phyloP scores from a whole-genome alignment of 2,888 invertebrate species.

The Anthophora plumipes region DNA sequence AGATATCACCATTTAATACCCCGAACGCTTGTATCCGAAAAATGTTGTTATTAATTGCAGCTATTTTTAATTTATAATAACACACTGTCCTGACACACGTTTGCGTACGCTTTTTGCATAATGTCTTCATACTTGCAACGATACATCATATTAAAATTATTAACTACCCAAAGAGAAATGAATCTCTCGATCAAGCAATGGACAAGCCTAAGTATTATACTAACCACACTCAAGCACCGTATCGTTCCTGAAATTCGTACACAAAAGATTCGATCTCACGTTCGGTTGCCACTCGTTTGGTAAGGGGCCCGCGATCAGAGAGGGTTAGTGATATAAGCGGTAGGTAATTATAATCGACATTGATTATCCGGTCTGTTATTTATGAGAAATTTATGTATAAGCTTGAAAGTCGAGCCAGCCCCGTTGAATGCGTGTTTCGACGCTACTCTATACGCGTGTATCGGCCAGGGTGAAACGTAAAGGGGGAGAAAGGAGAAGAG shows the following conservation, averaged over 20 bases:
- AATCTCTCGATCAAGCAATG: neutral
- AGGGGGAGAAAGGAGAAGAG: constrained; percentile 19
- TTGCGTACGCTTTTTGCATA: neutral
- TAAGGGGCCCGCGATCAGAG: constrained; percentile 21
- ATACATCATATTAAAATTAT: neutral
- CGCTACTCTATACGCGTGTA: constrained; percentile 47
- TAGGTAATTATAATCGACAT: constrained; percentile 76
- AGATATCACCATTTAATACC: too few species aligned
- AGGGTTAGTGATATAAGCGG: constrained; percentile 58
- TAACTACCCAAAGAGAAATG: too few species aligned
- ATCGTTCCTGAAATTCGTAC: constrained; percentile 4
- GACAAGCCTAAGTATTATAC: too few species aligned
- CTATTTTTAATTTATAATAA: too few species aligned
- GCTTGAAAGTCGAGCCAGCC: constrained; percentile 60
- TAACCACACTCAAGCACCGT: neutral
- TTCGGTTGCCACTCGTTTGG: constrained; percentile 35
- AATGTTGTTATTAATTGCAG: too few species aligned
- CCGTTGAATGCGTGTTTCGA: constrained; percentile 36
- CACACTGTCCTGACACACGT: too few species aligned
- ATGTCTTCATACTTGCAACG: neutral
- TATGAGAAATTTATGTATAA: constrained; percentile 81
- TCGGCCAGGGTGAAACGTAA: constrained; percentile 29
- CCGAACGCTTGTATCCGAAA: too few species aligned
- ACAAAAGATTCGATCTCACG: constrained; percentile 12
- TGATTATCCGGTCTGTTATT: constrained; percentile 77